Percentiles rank a stretch among this genome's conserved stretches.
phyloP scores from a whole-genome alignment of 2,888 invertebrate genomes.

The Apamea sordens region DNA sequence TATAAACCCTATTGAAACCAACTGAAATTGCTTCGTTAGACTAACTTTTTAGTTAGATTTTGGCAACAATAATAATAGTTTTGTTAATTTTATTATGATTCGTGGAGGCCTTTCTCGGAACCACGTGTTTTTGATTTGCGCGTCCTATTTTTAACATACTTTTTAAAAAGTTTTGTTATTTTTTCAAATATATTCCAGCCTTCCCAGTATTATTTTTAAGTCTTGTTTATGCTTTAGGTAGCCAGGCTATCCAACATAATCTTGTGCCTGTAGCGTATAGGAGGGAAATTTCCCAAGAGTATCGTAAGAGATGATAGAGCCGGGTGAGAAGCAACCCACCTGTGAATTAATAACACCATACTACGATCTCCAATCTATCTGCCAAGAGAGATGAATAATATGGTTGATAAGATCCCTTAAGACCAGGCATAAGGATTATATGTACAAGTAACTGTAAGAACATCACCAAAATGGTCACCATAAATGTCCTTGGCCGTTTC shows the following conservation, averaged over 20 bases:
- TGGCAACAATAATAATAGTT: neutral
- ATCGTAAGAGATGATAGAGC: conserved; percentile 50
- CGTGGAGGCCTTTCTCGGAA: neutral
- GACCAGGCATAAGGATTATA: neutral
- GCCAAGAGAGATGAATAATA: conserved; percentile 19
- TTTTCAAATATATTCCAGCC: neutral
- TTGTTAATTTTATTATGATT: neutral
- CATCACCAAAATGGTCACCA: too few relatives aligned
- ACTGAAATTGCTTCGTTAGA: conserved; percentile 3
- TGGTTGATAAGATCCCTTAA: neutral
- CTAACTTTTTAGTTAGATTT: neutral
- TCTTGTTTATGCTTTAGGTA: conserved; percentile 9
- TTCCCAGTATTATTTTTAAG: neutral
- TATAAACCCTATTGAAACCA: conserved; percentile 2
- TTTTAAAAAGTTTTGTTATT: neutral
- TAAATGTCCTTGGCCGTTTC: too few relatives aligned
- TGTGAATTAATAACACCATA: conserved; percentile 51
- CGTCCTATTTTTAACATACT: neutral
- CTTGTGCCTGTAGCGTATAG: conserved; percentile 10
- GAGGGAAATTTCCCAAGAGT: conserved; percentile 43
- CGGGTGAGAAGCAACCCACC: conserved; percentile 14
- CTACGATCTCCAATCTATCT: conserved; percentile 35
- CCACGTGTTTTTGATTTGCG: neutral
- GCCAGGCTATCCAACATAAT: conserved; percentile 6
- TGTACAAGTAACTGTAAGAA: neutral